Conservation (phyloP, 2,113 vertebrate genomes). For the Caloenas nicobarica region DNA sequence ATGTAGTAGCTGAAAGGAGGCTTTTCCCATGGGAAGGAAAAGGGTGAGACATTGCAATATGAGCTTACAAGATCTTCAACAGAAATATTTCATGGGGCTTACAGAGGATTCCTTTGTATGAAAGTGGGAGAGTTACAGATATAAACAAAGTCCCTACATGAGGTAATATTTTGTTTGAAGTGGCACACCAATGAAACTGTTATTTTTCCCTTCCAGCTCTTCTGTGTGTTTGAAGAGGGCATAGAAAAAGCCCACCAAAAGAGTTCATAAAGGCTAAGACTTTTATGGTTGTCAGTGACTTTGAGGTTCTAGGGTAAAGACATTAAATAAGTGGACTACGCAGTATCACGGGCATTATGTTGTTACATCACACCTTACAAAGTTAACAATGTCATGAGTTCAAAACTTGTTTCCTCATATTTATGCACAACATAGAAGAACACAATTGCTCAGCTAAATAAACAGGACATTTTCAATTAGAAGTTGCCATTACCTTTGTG, state of each 20-base stretch:
- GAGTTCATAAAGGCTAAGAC: background rate
- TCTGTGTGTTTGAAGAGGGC: background rate
- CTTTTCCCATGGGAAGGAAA: background rate
- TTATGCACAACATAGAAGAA: background rate
- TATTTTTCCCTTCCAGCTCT: background rate
- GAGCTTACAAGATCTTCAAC: background rate
- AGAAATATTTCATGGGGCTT: background rate
- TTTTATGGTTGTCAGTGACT: background rate
- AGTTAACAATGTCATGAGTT: conserved; percentile 1
- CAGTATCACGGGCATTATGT: background rate
- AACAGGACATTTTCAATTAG: conserved; percentile 60
- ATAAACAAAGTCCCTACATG: background rate
- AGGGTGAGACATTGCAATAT: background rate
- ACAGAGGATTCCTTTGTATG: background rate
- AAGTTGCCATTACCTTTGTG: conserved; percentile 61
- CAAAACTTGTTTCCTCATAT: background rate
- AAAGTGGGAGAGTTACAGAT: background rate
- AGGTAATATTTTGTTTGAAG: background rate
- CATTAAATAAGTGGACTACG: background rate
- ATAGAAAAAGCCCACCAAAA: background rate
- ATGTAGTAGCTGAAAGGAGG: background rate
- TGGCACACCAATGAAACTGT: background rate
- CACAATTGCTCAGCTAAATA: conserved; percentile 41
- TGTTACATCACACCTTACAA: background rate
- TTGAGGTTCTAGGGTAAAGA: background rate